Evolutionary conservation across 37 sponge, comb jelly and placozoan species (phyloP).

Genomic region (Petrosia ficiformis): DNA sequence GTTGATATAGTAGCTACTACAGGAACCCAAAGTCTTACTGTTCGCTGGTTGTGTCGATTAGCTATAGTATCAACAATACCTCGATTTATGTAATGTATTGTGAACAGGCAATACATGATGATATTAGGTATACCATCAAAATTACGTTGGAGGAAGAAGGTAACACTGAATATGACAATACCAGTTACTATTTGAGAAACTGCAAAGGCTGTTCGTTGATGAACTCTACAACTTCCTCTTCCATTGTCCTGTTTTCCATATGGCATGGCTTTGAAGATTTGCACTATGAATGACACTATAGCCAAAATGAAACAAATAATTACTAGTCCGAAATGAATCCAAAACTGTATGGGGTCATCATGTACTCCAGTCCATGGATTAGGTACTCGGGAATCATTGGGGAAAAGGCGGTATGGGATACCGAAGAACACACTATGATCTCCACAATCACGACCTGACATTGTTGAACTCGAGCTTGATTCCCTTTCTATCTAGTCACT

Average conservation of each 20-base stretch:
- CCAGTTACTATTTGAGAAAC: slow-evolving; percentile 38
- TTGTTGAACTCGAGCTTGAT: too few relatives aligned
- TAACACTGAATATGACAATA: slow-evolving; percentile 51
- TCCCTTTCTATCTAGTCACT: too few relatives aligned
- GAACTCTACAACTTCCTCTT: slow-evolving; percentile 17
- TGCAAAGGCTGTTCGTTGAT: slow-evolving; percentile 27
- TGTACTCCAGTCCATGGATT: not conserved
- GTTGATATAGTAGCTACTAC: slow-evolving; percentile 32
- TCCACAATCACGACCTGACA: too few relatives aligned
- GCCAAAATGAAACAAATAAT: slow-evolving; percentile 51
- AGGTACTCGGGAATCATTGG: not conserved
- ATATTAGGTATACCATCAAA: slow-evolving; percentile 31
- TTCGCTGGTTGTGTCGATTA: slow-evolving; percentile 29
- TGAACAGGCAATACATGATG: slow-evolving; percentile 52
- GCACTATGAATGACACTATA: slow-evolving; percentile 37
- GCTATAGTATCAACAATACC: slow-evolving; percentile 49
- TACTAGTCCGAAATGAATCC: slow-evolving; percentile 66
- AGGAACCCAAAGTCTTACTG: slow-evolving; percentile 40
- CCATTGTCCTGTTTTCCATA: slow-evolving; percentile 61
- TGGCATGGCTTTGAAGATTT: slow-evolving; percentile 46
- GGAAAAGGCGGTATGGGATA: slow-evolving; percentile 40
- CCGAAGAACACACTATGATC: slow-evolving; percentile 14
- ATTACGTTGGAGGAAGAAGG: slow-evolving; percentile 46
- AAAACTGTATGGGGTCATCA: slow-evolving; percentile 40
- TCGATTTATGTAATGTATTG: slow-evolving; percentile 57